Percentiles rank a stretch among this genome's conserved stretches.
These are phyloP conservation scores for Argyresthia albistria DNA, from an alignment of 2,888 invertebrate genomes.

Conservation along the genomic window DNA sequence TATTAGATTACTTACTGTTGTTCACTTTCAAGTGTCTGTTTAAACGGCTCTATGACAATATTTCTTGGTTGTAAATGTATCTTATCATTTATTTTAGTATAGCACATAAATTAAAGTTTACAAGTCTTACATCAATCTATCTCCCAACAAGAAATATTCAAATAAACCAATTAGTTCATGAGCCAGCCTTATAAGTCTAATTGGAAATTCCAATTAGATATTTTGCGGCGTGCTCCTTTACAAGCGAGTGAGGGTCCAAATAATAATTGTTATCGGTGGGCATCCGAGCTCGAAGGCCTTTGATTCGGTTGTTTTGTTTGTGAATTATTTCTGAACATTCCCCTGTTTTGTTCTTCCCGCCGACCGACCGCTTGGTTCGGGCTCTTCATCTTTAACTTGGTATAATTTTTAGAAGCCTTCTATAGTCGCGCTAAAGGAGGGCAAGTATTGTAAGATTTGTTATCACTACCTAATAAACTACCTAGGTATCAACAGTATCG, in stretches of 20 bases:
- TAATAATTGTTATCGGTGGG: constrained; percentile 60
- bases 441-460: too few relatives aligned
- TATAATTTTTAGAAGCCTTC: not conserved
- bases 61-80: too few relatives aligned
- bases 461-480: too few relatives aligned
- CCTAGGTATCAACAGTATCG: too few relatives aligned
- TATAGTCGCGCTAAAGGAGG: too few relatives aligned
- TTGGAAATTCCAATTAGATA: constrained; percentile 70
- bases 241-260: constrained; percentile 43
- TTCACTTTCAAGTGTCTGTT: too few relatives aligned
- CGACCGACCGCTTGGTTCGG: constrained; percentile 10
- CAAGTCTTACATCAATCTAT: not conserved
- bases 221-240: constrained; percentile 42
- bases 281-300: constrained; percentile 45
- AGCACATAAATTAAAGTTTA: not conserved
- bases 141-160: not conserved
- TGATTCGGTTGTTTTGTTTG: constrained; percentile 28
- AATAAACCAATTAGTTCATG: not conserved
- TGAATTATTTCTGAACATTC: constrained; percentile 39
- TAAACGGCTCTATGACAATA: too few relatives aligned
- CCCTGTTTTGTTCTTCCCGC: constrained; percentile 5
- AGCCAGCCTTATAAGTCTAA: constrained; percentile 28
- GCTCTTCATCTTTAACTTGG: constrained; percentile 10
- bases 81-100: too few relatives aligned
- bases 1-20: too few relatives aligned